phyloP scores from a whole-genome alignment of 2,888 invertebrate species.

The Dicycla oo region DNA sequence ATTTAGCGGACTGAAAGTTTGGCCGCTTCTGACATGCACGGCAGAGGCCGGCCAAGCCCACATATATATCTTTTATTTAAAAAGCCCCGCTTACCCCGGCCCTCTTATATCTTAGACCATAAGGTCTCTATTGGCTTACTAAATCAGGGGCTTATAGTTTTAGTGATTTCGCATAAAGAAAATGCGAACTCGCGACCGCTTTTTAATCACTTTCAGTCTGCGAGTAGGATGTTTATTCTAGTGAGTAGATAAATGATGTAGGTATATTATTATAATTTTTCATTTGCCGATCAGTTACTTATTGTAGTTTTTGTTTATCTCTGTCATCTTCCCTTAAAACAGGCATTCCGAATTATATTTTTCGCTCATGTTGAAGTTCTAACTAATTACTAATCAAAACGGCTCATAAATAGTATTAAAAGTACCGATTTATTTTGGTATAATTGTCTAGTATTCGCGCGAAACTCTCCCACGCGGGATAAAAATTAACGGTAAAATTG shows the following conservation, averaged over 20 bases:
- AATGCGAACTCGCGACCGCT: slow-evolving; percentile 9
- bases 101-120: slow-evolving; percentile 1
- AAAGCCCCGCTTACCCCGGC: neutral
- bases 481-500: neutral
- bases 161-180: slow-evolving; percentile 27
- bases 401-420: no score
- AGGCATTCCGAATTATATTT: neutral
- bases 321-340: neutral
- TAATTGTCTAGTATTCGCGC: neutral
- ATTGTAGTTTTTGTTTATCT: slow-evolving; percentile 1
- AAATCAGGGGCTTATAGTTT: slow-evolving; percentile 36
- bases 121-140: slow-evolving; percentile 2
- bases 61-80: slow-evolving; percentile 35
- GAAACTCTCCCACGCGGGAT: slow-evolving; percentile 7
- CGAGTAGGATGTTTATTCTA: slow-evolving; percentile 10
- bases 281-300: neutral
- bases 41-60: slow-evolving; percentile 18
- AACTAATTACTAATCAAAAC: neutral
- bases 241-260: slow-evolving; percentile 4
- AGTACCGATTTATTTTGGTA: neutral
- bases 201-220: slow-evolving; percentile 43
- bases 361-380: slow-evolving; percentile 14
- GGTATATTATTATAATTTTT: neutral
- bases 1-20: slow-evolving; percentile 48
- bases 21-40: slow-evolving; percentile 27